Evolutionary conservation across 2,113 vertebrate species (phyloP), one percentile per base, ranked within the genome.

Genomic region (Seriola aureovittata): DNA sequence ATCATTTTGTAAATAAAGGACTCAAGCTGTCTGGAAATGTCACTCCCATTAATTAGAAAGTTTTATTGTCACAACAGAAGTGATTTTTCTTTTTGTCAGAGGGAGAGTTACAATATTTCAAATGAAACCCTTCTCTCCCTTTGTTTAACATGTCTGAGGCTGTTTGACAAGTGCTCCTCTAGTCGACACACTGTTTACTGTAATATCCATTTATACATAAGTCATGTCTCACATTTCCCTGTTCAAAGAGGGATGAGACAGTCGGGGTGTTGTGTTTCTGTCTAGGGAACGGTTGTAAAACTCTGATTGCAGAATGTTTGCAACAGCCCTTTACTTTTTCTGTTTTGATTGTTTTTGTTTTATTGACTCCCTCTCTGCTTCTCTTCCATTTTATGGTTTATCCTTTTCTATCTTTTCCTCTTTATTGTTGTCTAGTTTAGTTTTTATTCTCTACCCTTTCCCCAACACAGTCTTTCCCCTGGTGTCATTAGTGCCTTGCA

Each of bases 311-410:
- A 60, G 50, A 87, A 55, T 32, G 36, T 75, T 75, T 40, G 54
- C 23, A 63, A 57, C 42, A 23, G 10, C 38, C 64, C 54, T 80
- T 78, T 71, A 71, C 25, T 50, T 4, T 48, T 23, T 29, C 38
- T 25, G 4, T 73, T 72, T 75, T 70, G 76, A 75, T 80, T 85
- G 67, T 74, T 81, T 75, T 84, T 58, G 74, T 81, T 86, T 86
- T 88, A 81, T 72, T 78, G 76, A 82, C 76, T 90, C 42, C 12
- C 7, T 57, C 40, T 68, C 52, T 3, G 16, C 34, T n/a, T 80
- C 19, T 55, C 67, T 63, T 68, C 48, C 54, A 34, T 70, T 92
- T 90, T 82, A 85, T 87, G 21, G 60, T 40, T 75, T 52, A 44
- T 57, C 21, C 67, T 66, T 66, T 87, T 34, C 42, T 21, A 17